Conservation (phyloP, 2,888 invertebrate genomes). For the Ophioninae sp. region DNA sequence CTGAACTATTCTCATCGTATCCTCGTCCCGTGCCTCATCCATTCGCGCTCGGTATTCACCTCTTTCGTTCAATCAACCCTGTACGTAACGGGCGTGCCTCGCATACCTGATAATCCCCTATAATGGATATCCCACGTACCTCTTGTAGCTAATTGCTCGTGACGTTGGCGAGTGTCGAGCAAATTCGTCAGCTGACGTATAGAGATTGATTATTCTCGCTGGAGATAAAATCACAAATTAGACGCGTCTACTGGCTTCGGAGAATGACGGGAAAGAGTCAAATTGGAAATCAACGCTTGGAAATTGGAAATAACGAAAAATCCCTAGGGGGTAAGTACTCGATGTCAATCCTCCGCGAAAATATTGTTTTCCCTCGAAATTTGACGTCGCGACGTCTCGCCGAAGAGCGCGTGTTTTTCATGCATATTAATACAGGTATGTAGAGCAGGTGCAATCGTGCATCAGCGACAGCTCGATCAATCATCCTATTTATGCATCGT, state of each 20-base stretch:
- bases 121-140: constrained; percentile 40
- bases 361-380: constrained; percentile 41
- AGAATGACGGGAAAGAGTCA: neutral
- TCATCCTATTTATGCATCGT: constrained; percentile 58
- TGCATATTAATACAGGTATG: neutral
- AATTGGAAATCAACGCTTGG: neutral
- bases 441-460: constrained; percentile 51
- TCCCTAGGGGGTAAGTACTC: neutral
- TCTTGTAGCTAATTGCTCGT: constrained; percentile 13
- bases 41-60: constrained; percentile 40
- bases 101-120: constrained; percentile 60
- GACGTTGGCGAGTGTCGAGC: constrained; percentile 9
- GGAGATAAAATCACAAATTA: too few relatives aligned
- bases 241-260: too few relatives aligned
- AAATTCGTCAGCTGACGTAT: constrained; percentile 29
- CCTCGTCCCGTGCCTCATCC: constrained; percentile 43
- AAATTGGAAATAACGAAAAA: neutral
- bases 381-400: constrained; percentile 51
- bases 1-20: constrained; percentile 31
- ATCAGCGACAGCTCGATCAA: constrained; percentile 44
- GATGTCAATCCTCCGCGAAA: neutral
- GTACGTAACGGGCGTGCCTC: constrained; percentile 65
- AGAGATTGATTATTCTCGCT: constrained; percentile 3
- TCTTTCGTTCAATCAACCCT: constrained; percentile 67
- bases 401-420: constrained; percentile 47